Percentiles rank a stretch among this genome's conserved stretches.
phyloP scores from a whole-genome alignment of 2,113 vertebrate genomes.

The Pogona vitticeps region DNA sequence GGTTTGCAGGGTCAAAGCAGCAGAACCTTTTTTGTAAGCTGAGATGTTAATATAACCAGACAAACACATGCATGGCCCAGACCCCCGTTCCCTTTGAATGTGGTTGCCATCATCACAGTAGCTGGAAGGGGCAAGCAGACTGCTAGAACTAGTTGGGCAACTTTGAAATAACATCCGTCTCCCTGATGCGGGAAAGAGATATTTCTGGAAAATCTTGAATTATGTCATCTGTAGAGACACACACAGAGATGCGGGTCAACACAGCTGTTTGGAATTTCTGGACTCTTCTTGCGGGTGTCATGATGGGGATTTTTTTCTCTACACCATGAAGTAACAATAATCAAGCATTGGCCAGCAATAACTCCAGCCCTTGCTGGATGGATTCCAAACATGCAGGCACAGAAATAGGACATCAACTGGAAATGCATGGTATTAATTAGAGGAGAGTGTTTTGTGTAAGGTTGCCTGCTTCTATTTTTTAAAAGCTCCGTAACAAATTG shows the following conservation, averaged over 20 bases:
- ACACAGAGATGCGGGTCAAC: not conserved
- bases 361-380: not conserved
- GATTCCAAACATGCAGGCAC: not conserved
- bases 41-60: too few species aligned
- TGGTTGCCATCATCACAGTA: too few species aligned
- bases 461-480: not conserved
- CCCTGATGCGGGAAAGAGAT: not conserved
- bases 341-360: not conserved
- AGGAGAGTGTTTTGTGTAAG: not conserved
- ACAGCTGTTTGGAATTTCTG: not conserved
- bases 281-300: not conserved
- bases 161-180: not conserved
- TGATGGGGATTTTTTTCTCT: not conserved
- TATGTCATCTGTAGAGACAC: too few species aligned
- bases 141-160: too few species aligned
- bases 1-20: too few species aligned
- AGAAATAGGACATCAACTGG: not conserved
- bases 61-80: too few species aligned
- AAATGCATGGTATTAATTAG: not conserved
- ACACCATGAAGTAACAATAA: not conserved
- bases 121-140: too few species aligned
- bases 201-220: too few species aligned
- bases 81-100: too few species aligned
- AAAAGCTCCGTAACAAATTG: not conserved
- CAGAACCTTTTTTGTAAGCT: too few species aligned